A percentile compares a stretch with the other conserved stretches of the same genome.
phyloP scores from a whole-genome alignment of 2,113 vertebrate genomes.

The Tylochromis polylepis region DNA sequence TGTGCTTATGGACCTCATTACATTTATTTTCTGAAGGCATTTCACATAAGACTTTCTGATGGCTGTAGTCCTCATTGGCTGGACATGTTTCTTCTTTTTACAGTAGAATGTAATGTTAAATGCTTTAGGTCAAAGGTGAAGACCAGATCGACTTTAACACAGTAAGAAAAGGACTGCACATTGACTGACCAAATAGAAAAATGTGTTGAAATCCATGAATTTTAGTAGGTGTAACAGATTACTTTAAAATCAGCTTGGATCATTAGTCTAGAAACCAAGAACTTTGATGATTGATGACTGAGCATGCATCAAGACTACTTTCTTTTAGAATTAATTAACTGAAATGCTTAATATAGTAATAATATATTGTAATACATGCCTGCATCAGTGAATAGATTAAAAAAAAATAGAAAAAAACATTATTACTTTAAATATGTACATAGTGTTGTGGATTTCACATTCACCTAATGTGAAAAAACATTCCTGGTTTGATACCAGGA shows the following conservation, averaged over 20 bases:
- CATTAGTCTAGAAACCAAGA: neutral
- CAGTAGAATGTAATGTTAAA: neutral
- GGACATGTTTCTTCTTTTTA: neutral
- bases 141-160: neutral
- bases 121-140: neutral
- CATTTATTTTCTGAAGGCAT: neutral
- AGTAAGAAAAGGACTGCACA: neutral
- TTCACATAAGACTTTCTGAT: neutral
- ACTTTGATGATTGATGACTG: no score
- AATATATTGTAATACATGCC: no score
- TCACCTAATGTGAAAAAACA: no score
- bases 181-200: neutral
- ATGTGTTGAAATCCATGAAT: neutral
- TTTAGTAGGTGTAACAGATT: neutral
- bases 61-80: neutral
- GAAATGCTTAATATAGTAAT: no score
- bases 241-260: neutral
- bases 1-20: neutral
- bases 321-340: neutral
- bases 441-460: no score
- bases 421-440: no score
- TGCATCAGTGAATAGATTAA: no score
- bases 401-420: no score
- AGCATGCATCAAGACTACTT: no score
- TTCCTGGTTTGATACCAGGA: no score